Evolutionary conservation across 2,113 vertebrate species (phyloP), one percentile per base, ranked within the genome.

Genomic region (Dipodomys merriami): DNA sequence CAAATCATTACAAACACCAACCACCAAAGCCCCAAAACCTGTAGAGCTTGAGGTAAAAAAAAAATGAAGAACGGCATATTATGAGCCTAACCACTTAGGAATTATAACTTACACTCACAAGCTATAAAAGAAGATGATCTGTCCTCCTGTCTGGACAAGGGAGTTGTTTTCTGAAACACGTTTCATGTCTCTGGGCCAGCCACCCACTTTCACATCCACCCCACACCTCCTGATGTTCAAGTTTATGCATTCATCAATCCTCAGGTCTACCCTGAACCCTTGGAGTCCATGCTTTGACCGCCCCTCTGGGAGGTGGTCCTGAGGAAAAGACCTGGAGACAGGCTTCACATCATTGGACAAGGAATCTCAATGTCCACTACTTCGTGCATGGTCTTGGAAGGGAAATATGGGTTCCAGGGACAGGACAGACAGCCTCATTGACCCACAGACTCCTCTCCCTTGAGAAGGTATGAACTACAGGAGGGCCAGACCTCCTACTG

Each of bases 1-100:
- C 96, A 93, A 96, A 93, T 96, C 95, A 96, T 96, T 94, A 92
- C 20, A 35, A 72, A 71, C 53, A 67, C 18, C 53, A 57, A 57
- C 53, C 12, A 57, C 53, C 53, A 57, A 57, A 57, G 53, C 53
- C 53, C 15, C 53, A 2, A 57, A 57, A 16, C 16, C 15, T 57
- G 15, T 57, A 57, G 53, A 57, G 53, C 4, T 57, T 53, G 12
- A 29, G 64, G 1, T 67, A 67, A n/a, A 74, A 39, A 2, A 27
- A 39, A 67, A 72, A 65, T 65, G 23, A 53, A 60, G 19, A 57
- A 74, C 6, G 39, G 5, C 22, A 4, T 78, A 57, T 49, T 5
- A 44, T 18, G 30, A 22, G n/a, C 19, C n/a, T 64, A 79, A 46
- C 46, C 86, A 53, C 35, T 84, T 60, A 71, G 80, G 33, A 62